A percentile compares a stretch with the other conserved stretches of the same genome.
Conservation (phyloP, 1,140 invertebrate genomes). For the Drosophila ficusphila region DNA sequence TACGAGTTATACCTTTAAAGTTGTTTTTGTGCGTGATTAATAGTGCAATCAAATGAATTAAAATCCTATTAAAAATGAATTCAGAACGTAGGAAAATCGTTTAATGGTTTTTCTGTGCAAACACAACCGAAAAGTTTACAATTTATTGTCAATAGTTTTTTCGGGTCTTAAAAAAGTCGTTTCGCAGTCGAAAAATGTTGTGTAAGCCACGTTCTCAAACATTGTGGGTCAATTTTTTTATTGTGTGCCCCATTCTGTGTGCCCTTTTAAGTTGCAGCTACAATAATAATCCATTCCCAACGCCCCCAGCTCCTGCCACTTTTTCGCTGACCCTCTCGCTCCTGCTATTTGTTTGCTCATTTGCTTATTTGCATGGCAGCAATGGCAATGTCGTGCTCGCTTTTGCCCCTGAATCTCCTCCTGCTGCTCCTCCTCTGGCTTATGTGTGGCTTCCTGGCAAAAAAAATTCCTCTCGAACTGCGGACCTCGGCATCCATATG, state of each 20-base stretch:
- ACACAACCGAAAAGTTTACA: neutral
- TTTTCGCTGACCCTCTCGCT: conserved; percentile 1
- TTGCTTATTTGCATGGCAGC: conserved; percentile 57
- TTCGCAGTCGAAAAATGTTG: neutral
- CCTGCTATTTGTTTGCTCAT: conserved; percentile 58
- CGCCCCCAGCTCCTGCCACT: conserved; percentile 35
- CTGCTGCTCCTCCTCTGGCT: too few relatives aligned
- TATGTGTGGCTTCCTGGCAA: conserved; percentile 32
- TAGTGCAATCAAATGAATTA: neutral
- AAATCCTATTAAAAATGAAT: neutral
- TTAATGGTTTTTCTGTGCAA: neutral
- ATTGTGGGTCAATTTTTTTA: neutral
- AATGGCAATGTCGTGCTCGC: conserved; percentile 45
- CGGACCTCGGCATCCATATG: conserved; percentile 61
- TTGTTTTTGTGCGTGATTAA: neutral
- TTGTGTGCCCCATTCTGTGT: conserved; percentile 4
- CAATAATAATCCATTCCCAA: conserved; percentile 66
- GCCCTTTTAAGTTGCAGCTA: conserved; percentile 56
- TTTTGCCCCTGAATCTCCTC: neutral
- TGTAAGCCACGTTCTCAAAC: too few relatives aligned
- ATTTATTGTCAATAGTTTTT: neutral
- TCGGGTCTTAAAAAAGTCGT: accelerated
- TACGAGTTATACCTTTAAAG: neutral
- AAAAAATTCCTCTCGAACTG: conserved; percentile 29
- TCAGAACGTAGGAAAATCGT: neutral